Percentiles rank a stretch among this genome's conserved stretches.
Conservation (phyloP, 2,113 vertebrate species). For the Petrocephalus zakoni region DNA sequence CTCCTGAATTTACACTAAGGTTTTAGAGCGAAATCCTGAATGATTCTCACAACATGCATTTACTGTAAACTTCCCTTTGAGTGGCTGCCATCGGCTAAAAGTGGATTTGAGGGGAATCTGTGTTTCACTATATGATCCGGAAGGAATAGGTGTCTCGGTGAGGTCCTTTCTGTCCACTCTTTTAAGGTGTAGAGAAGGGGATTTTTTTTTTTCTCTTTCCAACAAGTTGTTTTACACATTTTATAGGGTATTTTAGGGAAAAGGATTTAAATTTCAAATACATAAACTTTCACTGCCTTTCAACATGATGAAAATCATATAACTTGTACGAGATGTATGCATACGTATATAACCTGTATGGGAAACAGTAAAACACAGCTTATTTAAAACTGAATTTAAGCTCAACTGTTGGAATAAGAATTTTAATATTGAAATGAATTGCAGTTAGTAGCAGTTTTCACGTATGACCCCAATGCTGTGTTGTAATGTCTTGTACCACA, state of each 20-base stretch:
- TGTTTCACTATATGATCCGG: neutral
- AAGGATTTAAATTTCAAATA: conserved; percentile 39
- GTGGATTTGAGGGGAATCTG: neutral
- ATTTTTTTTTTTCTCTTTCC: conserved; percentile 52
- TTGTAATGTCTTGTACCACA: conserved; percentile 42
- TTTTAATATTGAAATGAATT: conserved; percentile 20
- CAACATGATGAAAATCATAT: conserved; percentile 36
- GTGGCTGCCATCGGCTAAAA: neutral
- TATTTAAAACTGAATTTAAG: conserved; percentile 12
- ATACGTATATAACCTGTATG: neutral
- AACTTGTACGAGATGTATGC: neutral
- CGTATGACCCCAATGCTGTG: conserved; percentile 13
- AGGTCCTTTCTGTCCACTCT: conserved; percentile 44
- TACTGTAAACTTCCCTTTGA: neutral
- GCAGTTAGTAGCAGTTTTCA: conserved; percentile 13
- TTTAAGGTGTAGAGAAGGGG: conserved; percentile 41
- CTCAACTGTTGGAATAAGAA: conserved; percentile 20
- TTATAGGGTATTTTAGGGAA: conserved; percentile 35
- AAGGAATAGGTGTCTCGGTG: neutral
- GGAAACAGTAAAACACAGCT: neutral
- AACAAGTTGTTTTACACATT: conserved; percentile 38
- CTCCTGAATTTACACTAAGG: neutral
- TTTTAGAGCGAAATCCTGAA: neutral
- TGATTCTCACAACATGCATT: neutral
- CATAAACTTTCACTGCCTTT: conserved; percentile 49